Percentiles rank a stretch among this genome's conserved stretches.
Evolutionary conservation across 1,140 invertebrate species (phyloP).

Genomic region (Psilanteris sp.): DNA sequence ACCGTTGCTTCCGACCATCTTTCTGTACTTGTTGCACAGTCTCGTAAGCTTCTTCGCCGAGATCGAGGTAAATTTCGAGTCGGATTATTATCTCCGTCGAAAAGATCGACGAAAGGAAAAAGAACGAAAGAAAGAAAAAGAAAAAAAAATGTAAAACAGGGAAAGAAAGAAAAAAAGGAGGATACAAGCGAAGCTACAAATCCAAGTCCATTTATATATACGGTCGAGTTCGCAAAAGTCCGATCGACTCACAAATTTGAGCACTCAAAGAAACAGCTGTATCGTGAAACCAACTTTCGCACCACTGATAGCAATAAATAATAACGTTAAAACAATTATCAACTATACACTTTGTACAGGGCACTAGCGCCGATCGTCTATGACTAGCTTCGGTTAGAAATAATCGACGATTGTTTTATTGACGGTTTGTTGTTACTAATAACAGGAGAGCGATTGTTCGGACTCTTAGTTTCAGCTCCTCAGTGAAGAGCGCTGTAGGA

Average conservation of each 20-base stretch:
- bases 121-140: neutral
- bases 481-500: constrained; percentile 62
- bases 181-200: constrained; percentile 13
- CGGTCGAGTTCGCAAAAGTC: neutral
- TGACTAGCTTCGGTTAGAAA: constrained; percentile 65
- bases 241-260: neutral
- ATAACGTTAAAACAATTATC: neutral
- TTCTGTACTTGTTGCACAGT: constrained; percentile 76
- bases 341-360: constrained; percentile 20
- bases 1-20: constrained; percentile 89
- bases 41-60: constrained; percentile 69
- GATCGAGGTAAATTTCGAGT: constrained; percentile 70
- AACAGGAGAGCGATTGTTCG: constrained; percentile 31
- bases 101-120: constrained; percentile 25
- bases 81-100: constrained; percentile 60
- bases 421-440: neutral
- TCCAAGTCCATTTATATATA: neutral
- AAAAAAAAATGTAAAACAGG: neutral
- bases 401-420: neutral
- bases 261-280: constrained; percentile 7
- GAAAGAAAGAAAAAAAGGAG: neutral
- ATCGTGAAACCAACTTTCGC: neutral
- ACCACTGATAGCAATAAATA: constrained; percentile 7
- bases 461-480: constrained; percentile 32
- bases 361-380: constrained; percentile 6